Evolutionary conservation across 2,888 invertebrate species (phyloP).

Genomic region (Hanleya hanleyi): DNA sequence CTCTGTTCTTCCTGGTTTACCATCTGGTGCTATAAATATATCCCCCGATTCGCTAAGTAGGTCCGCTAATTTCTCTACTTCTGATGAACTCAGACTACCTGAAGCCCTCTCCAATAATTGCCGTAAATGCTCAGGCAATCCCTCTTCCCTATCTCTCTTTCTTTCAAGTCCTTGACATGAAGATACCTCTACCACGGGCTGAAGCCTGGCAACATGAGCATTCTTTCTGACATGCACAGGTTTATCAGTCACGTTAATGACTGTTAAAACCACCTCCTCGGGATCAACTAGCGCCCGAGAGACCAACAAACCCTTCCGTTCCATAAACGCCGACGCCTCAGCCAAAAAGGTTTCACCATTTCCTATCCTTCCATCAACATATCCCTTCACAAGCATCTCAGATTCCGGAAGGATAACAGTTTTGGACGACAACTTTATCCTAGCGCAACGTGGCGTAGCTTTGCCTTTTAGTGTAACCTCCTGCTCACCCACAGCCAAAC

Average conservation of each 20-base stretch:
- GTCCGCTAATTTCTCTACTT: neutral
- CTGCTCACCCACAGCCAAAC: constrained; percentile 10
- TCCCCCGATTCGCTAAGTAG: neutral
- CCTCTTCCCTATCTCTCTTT: neutral
- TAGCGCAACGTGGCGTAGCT: constrained; percentile 9
- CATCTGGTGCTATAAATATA: neutral
- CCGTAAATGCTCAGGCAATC: neutral
- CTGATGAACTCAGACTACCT: neutral
- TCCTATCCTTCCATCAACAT: constrained; percentile 9
- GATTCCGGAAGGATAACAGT: constrained; percentile 14
- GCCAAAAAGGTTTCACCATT: neutral
- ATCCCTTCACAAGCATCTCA: constrained; percentile 5
- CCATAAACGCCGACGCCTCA: neutral
- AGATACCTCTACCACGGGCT: neutral
- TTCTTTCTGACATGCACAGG: constrained; percentile 16
- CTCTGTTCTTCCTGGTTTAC: neutral
- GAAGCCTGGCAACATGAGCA: constrained; percentile 12
- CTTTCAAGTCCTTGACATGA: too few species aligned
- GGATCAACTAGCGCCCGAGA: neutral
- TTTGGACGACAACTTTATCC: constrained; percentile 10
- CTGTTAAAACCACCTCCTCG: neutral
- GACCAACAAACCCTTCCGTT: constrained; percentile 15
- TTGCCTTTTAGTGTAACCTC: constrained; percentile 18
- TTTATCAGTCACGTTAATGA: constrained; percentile 23
- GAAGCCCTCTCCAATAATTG: neutral